These are phyloP conservation scores for Rhinoptilus africanus DNA, from an alignment of 2,113 vertebrate species.

Conservation along the genomic window DNA sequence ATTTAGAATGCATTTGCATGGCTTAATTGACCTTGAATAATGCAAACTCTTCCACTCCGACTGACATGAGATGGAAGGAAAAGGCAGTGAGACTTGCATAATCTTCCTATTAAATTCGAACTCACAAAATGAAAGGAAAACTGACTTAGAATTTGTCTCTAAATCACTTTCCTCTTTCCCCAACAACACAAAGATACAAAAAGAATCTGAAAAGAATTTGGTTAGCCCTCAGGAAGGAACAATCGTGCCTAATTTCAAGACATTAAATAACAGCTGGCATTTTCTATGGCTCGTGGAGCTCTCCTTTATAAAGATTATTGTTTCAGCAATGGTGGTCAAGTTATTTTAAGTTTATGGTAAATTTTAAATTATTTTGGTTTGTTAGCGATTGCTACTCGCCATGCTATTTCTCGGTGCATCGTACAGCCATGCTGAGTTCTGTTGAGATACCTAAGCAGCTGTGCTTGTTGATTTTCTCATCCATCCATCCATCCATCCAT, in stretches of 20 bases:
- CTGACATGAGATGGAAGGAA: constrained; percentile 10
- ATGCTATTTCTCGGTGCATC: neutral
- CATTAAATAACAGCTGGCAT: neutral
- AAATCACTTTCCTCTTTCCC: neutral
- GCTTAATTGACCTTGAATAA: constrained; percentile 59
- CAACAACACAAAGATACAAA: neutral
- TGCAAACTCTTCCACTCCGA: neutral
- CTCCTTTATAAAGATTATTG: neutral
- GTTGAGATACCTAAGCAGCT: neutral
- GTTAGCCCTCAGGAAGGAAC: neutral
- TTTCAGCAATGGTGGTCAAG: neutral
- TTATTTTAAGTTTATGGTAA: neutral
- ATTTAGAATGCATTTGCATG: constrained; percentile 49
- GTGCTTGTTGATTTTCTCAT: neutral
- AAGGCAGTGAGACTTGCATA: constrained; percentile 19
- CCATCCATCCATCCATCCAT: neutral
- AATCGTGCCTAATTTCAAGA: neutral
- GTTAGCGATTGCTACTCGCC: neutral
- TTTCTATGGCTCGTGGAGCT: neutral
- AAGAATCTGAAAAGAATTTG: neutral
- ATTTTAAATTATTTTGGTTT: neutral
- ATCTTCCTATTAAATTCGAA: constrained; percentile 22
- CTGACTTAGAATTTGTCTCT: neutral
- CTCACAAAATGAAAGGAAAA: neutral
- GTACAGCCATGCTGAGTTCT: neutral